phyloP scores from a whole-genome alignment of 30 jellyfish, hydroid and myxozoan species.

The Sanderia malayensis region DNA sequence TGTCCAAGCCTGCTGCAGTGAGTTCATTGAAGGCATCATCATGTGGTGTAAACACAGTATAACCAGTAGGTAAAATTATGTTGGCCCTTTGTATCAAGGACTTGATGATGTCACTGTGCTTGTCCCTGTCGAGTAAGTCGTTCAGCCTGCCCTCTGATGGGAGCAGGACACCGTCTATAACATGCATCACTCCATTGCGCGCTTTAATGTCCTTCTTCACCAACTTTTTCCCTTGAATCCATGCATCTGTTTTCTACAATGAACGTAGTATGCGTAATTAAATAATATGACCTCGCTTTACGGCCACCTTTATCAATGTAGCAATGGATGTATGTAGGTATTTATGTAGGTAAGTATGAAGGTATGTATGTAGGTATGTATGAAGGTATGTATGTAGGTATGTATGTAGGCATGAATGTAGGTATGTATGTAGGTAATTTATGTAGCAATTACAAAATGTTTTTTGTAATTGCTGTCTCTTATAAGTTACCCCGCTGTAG shows the following conservation, averaged over 20 bases:
- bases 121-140: neutral
- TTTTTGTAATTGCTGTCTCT: too few relatives aligned
- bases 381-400: too few relatives aligned
- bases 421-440: too few relatives aligned
- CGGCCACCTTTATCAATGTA: too few relatives aligned
- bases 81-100: neutral
- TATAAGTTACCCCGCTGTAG: too few relatives aligned
- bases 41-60: slow-evolving; percentile 12
- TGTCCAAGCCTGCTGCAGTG: neutral
- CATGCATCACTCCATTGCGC: slow-evolving; percentile 26
- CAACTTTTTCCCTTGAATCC: slow-evolving; percentile 43
- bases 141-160: slow-evolving; percentile 20
- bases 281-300: too few relatives aligned
- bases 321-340: too few relatives aligned
- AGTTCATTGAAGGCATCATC: slow-evolving; percentile 8
- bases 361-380: too few relatives aligned
- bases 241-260: slow-evolving; percentile 15
- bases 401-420: too few relatives aligned
- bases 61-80: slow-evolving; percentile 9
- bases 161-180: slow-evolving; percentile 35
- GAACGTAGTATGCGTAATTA: too few relatives aligned
- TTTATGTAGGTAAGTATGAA: too few relatives aligned
- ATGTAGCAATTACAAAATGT: too few relatives aligned
- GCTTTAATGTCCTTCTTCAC: slow-evolving; percentile 21
- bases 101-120: neutral